Percentiles rank a stretch among this genome's conserved stretches.
phyloP scores from a whole-genome alignment of 1,140 invertebrate genomes.

The Aporrectodea caliginosa region DNA sequence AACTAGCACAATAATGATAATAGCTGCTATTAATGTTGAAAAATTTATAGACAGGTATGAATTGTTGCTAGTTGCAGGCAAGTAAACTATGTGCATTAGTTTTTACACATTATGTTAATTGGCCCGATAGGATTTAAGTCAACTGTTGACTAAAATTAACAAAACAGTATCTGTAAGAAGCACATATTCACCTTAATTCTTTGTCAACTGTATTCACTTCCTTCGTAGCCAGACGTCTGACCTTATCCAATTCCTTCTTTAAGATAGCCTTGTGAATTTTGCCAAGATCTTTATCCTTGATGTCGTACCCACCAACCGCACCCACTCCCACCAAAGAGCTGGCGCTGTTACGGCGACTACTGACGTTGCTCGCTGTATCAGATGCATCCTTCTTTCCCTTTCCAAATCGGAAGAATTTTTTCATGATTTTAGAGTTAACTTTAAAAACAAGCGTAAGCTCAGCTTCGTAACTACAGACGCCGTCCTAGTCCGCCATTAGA shows the following conservation, averaged over 20 bases:
- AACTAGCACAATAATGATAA: too few species aligned
- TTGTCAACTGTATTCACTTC: conserved; percentile 13
- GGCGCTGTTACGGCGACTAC: background rate
- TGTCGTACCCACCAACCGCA: background rate
- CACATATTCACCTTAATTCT: conserved; percentile 6
- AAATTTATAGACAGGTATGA: too few species aligned
- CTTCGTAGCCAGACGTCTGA: conserved; percentile 10
- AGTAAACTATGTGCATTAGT: too few species aligned
- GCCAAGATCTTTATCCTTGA: conserved; percentile 12
- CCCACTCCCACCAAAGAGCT: background rate
- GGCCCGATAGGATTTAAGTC: too few species aligned
- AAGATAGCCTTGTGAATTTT: conserved; percentile 23
- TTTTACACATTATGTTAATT: too few species aligned
- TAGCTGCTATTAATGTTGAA: too few species aligned
- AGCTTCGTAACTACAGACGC: background rate
- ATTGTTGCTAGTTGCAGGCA: too few species aligned
- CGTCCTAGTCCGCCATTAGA: too few species aligned
- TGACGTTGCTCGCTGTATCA: background rate
- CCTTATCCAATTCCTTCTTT: conserved; percentile 10
- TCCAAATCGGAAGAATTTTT: background rate
- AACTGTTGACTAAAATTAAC: too few species aligned
- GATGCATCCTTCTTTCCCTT: background rate
- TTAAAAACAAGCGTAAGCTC: background rate
- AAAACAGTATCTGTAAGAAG: too few species aligned
- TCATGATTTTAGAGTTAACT: background rate